Percentiles rank a stretch among this genome's conserved stretches.
Evolutionary conservation across 2,797 vertebrate genomes (phyloP).

Genomic region (Antrozous pallidus): DNA sequence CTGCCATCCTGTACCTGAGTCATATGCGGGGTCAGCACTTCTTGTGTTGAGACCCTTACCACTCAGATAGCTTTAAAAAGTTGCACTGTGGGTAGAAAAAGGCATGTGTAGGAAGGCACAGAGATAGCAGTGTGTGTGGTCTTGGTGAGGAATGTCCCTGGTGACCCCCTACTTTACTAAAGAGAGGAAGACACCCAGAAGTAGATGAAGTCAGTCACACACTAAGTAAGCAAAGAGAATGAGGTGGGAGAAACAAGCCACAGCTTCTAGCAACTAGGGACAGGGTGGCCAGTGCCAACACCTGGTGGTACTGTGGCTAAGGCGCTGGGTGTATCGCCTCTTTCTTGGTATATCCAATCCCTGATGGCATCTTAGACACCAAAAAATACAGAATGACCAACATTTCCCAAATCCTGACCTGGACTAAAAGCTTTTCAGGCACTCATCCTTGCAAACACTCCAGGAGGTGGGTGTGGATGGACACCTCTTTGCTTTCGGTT

Average conservation of each 20-base stretch:
- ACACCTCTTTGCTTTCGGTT: background rate
- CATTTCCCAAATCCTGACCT: background rate
- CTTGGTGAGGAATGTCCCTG: background rate
- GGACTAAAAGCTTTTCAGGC: too few relatives aligned
- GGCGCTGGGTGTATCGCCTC: rapidly evolving
- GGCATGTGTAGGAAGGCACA: too few relatives aligned
- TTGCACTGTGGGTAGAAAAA: background rate
- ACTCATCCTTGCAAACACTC: background rate
- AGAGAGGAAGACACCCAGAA: background rate
- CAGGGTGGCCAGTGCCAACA: rapidly evolving
- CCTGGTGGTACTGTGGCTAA: rapidly evolving
- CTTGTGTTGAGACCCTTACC: background rate
- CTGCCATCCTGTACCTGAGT: background rate
- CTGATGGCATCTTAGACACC: background rate
- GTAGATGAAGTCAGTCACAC: background rate
- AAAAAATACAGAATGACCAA: background rate
- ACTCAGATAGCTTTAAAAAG: background rate
- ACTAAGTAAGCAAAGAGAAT: background rate
- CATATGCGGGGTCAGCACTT: rapidly evolving
- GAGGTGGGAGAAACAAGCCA: background rate
- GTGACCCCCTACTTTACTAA: background rate
- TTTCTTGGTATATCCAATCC: background rate
- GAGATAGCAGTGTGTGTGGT: background rate
- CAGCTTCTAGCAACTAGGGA: rapidly evolving
- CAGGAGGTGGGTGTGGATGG: background rate